Percentiles rank a stretch among this genome's conserved stretches.
Conservation (phyloP, 64 coral and sea anemone genomes). For the Platygyra sinensis region DNA sequence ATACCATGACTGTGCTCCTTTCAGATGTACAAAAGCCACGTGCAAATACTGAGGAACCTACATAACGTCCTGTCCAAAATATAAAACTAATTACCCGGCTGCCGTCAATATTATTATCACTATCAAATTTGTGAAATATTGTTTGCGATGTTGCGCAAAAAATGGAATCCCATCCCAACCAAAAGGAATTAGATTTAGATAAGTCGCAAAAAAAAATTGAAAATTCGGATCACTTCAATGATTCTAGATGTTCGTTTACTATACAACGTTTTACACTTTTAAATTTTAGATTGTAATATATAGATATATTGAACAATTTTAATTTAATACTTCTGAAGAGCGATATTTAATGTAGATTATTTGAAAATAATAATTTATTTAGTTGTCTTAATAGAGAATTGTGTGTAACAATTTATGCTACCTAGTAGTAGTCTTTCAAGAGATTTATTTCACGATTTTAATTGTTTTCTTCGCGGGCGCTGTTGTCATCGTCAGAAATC, state of each 20-base stretch:
- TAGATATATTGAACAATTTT: background rate
- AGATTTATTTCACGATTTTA: background rate
- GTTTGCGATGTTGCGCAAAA: too few relatives aligned
- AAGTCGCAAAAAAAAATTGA: background rate
- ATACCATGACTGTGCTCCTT: too few relatives aligned
- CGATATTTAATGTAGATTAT: conserved; percentile 41
- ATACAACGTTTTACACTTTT: background rate
- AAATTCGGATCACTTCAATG: background rate
- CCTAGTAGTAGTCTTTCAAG: background rate
- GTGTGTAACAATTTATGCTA: background rate
- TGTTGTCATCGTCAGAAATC: background rate
- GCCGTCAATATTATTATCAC: too few relatives aligned
- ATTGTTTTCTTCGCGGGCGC: background rate
- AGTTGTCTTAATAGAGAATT: background rate
- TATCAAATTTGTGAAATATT: too few relatives aligned
- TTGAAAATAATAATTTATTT: conserved; percentile 35
- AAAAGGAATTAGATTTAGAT: too few relatives aligned
- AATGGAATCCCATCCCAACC: too few relatives aligned
- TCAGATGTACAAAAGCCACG: too few relatives aligned
- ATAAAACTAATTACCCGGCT: too few relatives aligned
- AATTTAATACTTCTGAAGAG: conserved; percentile 3
- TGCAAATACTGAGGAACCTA: too few relatives aligned
- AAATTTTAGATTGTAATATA: conserved; percentile 32
- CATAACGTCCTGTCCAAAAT: too few relatives aligned
- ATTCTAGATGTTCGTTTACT: background rate